phyloP scores from a whole-genome alignment of 2,888 invertebrate species.

The Prosopocoilus inquinatus region DNA sequence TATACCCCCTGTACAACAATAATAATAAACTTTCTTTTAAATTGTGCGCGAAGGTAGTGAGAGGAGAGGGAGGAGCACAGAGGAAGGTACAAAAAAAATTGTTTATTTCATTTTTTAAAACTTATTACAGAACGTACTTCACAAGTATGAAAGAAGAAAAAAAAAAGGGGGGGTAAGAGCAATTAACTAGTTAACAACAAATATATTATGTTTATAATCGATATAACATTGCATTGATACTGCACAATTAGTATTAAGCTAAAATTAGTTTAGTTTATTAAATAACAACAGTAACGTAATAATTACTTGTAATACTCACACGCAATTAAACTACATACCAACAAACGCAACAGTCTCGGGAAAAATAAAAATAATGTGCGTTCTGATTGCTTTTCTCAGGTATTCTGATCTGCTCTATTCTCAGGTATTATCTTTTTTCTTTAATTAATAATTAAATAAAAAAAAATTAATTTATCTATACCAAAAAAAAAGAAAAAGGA shows the following conservation, averaged over 20 bases:
- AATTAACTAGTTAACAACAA: slow-evolving; percentile 12
- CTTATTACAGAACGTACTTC: too few species aligned
- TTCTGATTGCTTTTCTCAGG: not conserved
- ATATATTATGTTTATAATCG: slow-evolving; percentile 8
- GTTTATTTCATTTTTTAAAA: too few species aligned
- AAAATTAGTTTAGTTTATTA: slow-evolving; percentile 18
- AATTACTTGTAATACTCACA: slow-evolving; percentile 1
- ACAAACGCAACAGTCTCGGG: slow-evolving; percentile 3
- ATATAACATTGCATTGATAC: slow-evolving; percentile 32
- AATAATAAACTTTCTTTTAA: too few species aligned
- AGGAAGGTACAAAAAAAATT: too few species aligned
- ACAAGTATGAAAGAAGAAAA: too few species aligned
- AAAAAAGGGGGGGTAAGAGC: too few species aligned
- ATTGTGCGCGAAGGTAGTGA: too few species aligned
- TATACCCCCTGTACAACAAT: too few species aligned
- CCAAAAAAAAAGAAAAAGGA: not conserved
- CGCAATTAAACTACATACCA: slow-evolving; percentile 4
- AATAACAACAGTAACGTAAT: slow-evolving; percentile 11
- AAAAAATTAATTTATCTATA: not conserved
- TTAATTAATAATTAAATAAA: too few species aligned
- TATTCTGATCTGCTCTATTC: too few species aligned
- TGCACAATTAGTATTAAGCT: slow-evolving; percentile 18
- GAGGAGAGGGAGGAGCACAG: too few species aligned
- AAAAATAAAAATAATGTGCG: not conserved
- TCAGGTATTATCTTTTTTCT: too few species aligned